phyloP scores from a whole-genome alignment of 2,113 vertebrate species.

The Zosterops lateralis region DNA sequence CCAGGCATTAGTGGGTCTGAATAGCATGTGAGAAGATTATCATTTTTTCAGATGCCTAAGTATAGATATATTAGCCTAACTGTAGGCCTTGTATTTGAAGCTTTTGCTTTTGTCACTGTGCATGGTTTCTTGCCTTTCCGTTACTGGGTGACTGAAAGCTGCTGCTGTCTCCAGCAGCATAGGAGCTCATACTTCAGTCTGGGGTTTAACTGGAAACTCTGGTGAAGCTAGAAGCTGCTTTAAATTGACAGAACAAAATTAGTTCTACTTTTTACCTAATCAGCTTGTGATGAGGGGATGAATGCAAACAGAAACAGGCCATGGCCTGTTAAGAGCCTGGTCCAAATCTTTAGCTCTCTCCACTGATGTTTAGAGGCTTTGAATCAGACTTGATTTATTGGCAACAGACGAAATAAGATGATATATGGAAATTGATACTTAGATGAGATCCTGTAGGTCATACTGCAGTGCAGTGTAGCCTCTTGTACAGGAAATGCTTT shows the following conservation, averaged over 20 bases:
- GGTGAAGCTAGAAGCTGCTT: neutral
- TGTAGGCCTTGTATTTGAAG: neutral
- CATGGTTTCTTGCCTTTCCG: neutral
- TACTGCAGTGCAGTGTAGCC: neutral
- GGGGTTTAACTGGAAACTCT: neutral
- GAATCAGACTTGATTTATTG: neutral
- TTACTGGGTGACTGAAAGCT: neutral
- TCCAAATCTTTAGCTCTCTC: neutral
- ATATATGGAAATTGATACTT: neutral
- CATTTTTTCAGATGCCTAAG: neutral
- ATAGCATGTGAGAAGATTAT: neutral
- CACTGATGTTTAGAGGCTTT: neutral
- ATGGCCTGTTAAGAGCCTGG: neutral
- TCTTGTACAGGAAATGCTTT: neutral
- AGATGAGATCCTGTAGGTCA: neutral
- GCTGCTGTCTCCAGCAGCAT: neutral
- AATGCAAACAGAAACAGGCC: neutral
- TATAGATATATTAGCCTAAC: neutral
- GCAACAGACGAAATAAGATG: neutral
- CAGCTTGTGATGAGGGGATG: neutral
- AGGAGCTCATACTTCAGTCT: neutral
- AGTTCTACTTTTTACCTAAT: neutral
- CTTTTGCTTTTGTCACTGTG: rapidly evolving
- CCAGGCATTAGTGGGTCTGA: neutral
- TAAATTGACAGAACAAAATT: neutral